Conservation (phyloP, 2,113 vertebrate species). For the Sciurus niger region DNA sequence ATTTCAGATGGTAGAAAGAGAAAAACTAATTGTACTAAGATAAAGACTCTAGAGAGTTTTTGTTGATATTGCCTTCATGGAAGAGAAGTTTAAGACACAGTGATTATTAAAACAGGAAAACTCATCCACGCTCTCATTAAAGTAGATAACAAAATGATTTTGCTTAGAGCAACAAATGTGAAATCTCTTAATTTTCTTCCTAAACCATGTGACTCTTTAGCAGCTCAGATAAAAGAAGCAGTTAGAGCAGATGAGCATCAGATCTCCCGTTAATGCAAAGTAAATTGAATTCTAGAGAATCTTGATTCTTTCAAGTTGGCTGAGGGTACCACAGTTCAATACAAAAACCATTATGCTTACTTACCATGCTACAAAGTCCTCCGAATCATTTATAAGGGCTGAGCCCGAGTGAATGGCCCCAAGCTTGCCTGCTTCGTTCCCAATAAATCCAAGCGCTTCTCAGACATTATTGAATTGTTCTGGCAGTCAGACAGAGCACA, state of each 20-base stretch:
- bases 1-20: constrained; percentile 78
- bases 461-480: constrained; percentile 76
- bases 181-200: constrained; percentile 91
- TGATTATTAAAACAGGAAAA: constrained; percentile 90
- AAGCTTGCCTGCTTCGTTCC: constrained; percentile 74
- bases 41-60: constrained; percentile 87
- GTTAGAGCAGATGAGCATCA: constrained; percentile 88
- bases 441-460: constrained; percentile 71
- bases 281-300: constrained; percentile 90
- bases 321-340: constrained; percentile 86
- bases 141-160: constrained; percentile 91
- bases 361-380: constrained; percentile 79
- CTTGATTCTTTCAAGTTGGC: constrained; percentile 85
- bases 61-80: constrained; percentile 89
- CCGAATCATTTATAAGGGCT: constrained; percentile 80
- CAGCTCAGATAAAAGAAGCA: constrained; percentile 90
- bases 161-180: constrained; percentile 91
- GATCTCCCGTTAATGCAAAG: constrained; percentile 88
- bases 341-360: constrained; percentile 85
- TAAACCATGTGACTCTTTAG: constrained; percentile 87
- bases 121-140: constrained; percentile 89
- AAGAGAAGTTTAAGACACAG: constrained; percentile 87
- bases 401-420: constrained; percentile 78
- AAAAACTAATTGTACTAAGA: constrained; percentile 86
- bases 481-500: constrained; percentile 56